Base-by-base conservation (phyloP, 2,888 invertebrate species). In the Calameuta filiformis region DNA sequence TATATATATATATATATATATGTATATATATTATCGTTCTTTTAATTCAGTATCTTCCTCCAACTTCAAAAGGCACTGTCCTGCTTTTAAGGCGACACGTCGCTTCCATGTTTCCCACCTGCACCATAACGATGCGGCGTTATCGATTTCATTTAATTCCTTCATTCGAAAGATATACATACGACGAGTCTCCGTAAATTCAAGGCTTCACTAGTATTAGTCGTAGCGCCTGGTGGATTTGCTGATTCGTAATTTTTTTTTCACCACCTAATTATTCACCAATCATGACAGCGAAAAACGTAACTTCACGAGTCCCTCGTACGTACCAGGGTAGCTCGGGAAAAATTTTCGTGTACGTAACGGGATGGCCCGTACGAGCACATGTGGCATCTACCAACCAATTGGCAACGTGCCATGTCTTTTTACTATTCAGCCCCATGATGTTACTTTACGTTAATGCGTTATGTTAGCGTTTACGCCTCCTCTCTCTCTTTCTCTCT, bases 101-200 rank as follows among this genome's bases (percentile, higher is more conserved):
- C 11, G 80, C 30, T 11, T 15, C 76, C 40, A 37, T 56, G 11
- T 75, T 69, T 76, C 23, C 15, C 40, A 40, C 23, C 56, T 56
- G 56, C 56, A 56, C 56, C 56, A 56, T 56, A 56, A 56, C 23
- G 23, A 56, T 56, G 56, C 56, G 56, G 56, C 56, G 0, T 56
- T 56, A 56, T 56, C 56, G 56, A 56, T 56, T 56, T 56, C 23
- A 9, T 23, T 56, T 23, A 56, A 56, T 56, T 56, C 56, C 56
- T 56, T 56, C 56, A 23, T 56, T 23, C 56, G 56, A 56, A 23
- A 56, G 56, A 9, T 23, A 23, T 6, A 56, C 56, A 23, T 15
- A 56, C 56, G 23, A 40, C 23, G 56, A 56, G 23, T 56, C 56
- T 56, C 0, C 23, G 23, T 56, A 56, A 23, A 56, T 56, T 56